Percentiles rank a stretch among this genome's conserved stretches.
Evolutionary conservation across 2,113 vertebrate genomes (phyloP).

Genomic region (Vanacampus margaritifer): DNA sequence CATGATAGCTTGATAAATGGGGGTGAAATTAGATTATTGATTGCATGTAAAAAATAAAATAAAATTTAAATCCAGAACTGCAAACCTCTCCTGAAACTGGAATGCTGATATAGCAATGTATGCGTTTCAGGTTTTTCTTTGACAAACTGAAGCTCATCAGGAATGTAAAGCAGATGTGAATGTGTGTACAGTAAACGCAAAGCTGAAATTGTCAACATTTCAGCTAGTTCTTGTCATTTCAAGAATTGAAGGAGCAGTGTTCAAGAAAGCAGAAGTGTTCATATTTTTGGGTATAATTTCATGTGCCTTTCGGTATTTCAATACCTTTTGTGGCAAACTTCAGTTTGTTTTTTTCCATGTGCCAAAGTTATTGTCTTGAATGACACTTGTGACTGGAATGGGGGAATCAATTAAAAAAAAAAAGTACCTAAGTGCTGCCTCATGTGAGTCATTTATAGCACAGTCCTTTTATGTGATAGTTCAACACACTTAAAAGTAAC

Average conservation of each 20-base stretch:
- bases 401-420: constrained; percentile 50
- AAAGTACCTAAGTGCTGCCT: constrained; percentile 17
- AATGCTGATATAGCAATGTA: constrained; percentile 6
- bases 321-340: not conserved
- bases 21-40: too few species aligned
- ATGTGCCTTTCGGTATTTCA: constrained; percentile 15
- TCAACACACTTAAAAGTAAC: constrained; percentile 4
- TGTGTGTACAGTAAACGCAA: constrained; percentile 1
- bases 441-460: constrained; percentile 18
- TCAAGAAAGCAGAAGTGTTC: not conserved
- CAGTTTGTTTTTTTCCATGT: constrained; percentile 3
- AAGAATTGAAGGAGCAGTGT: constrained; percentile 5
- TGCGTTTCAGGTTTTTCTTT: not conserved
- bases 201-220: not conserved
- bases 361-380: constrained; percentile 47
- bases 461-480: not conserved
- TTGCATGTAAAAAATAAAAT: not conserved
- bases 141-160: constrained; percentile 2
- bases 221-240: constrained; percentile 10
- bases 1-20: not conserved
- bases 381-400: constrained; percentile 28
- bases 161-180: constrained; percentile 8
- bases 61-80: not conserved
- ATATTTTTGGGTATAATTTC: constrained; percentile 7
- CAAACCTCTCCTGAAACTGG: constrained; percentile 18